phyloP scores from a whole-genome alignment of 2,797 vertebrate genomes.

The Alauda arvensis region DNA sequence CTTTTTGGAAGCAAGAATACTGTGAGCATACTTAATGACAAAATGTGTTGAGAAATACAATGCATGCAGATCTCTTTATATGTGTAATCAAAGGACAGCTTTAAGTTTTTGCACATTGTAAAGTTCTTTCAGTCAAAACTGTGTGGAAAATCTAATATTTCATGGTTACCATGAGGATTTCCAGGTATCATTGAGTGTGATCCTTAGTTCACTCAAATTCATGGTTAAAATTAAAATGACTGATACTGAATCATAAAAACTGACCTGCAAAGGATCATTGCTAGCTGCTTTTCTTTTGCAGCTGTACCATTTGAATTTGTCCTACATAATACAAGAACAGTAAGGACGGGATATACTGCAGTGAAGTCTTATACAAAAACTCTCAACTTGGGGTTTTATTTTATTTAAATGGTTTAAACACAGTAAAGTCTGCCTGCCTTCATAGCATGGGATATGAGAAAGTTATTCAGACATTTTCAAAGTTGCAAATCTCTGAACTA shows the following conservation, averaged over 20 bases:
- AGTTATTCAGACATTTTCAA: neutral
- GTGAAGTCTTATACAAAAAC: neutral
- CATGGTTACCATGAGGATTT: neutral
- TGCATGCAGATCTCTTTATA: neutral
- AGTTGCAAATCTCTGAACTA: neutral
- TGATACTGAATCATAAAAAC: neutral
- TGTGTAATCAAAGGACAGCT: neutral
- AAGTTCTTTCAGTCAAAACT: neutral
- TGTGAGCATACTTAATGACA: neutral
- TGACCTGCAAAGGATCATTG: neutral
- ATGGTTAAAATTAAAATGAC: neutral
- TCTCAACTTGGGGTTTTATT: neutral
- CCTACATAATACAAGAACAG: neutral
- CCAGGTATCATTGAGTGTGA: neutral
- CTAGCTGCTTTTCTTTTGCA: neutral
- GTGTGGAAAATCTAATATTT: neutral
- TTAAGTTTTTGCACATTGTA: neutral
- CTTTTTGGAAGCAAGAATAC: neutral
- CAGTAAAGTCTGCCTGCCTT: neutral
- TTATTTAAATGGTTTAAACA: neutral
- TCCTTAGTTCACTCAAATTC: neutral
- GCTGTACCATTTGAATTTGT: neutral
- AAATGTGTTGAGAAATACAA: rapidly evolving
- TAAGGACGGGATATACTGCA: neutral
- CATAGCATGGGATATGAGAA: neutral